phyloP scores from a whole-genome alignment of 2,888 invertebrate species.

The Heteromyza rotundicornis region DNA sequence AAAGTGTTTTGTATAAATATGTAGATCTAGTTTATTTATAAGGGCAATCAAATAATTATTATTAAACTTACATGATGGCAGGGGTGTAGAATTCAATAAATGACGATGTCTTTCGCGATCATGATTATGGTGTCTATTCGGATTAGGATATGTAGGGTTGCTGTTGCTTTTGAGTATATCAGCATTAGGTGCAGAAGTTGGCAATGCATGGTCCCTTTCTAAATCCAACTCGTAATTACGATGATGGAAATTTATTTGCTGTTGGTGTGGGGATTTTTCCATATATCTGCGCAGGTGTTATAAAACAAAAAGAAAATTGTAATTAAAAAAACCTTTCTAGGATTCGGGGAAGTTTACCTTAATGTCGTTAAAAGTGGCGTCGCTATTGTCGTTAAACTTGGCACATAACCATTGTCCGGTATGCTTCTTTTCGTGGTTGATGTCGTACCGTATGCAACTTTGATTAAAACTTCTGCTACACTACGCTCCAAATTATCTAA shows the following conservation, averaged over 20 bases:
- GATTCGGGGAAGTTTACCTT: slow-evolving; percentile 53
- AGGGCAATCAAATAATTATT: too few species aligned
- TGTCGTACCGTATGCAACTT: slow-evolving; percentile 72
- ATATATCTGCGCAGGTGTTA: slow-evolving; percentile 57
- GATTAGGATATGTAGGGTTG: slow-evolving; percentile 78
- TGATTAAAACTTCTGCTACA: slow-evolving; percentile 72
- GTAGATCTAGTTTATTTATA: too few species aligned
- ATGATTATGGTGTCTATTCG: slow-evolving; percentile 66
- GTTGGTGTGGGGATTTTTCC: slow-evolving; percentile 54
- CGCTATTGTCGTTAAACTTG: slow-evolving; percentile 70
- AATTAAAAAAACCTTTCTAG: background rate
- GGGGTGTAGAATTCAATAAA: slow-evolving; percentile 57
- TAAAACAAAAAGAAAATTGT: background rate
- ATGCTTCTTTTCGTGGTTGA: slow-evolving; percentile 73
- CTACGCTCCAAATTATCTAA: slow-evolving; percentile 69
- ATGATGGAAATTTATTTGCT: slow-evolving; percentile 57
- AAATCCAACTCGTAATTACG: slow-evolving; percentile 71
- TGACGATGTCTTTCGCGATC: slow-evolving; percentile 58
- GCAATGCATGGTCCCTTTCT: slow-evolving; percentile 76
- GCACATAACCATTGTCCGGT: slow-evolving; percentile 68
- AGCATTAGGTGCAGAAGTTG: slow-evolving; percentile 79
- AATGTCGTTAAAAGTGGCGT: slow-evolving; percentile 69
- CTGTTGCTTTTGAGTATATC: slow-evolving; percentile 79
- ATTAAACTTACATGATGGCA: slow-evolving; percentile 52
- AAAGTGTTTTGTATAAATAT: too few species aligned